phyloP scores from a whole-genome alignment of 2,113 vertebrate genomes.

The Bombycilla garrulus region DNA sequence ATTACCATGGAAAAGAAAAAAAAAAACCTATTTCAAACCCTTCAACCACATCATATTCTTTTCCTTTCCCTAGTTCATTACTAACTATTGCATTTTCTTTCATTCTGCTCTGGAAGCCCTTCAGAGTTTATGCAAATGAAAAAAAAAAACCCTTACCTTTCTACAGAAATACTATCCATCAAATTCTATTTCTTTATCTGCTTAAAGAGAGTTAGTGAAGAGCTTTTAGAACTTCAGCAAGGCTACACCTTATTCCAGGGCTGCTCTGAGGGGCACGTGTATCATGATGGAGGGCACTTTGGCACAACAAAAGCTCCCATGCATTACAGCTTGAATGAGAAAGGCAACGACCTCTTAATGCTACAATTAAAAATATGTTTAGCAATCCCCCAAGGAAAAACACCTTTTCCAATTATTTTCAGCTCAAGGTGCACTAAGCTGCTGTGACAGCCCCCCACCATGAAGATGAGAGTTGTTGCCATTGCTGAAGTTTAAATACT shows the following conservation, averaged over 20 bases:
- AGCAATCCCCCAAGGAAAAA: constrained; percentile 43
- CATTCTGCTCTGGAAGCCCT: constrained; percentile 27
- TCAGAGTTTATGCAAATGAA: constrained; percentile 23
- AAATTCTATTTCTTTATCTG: constrained; percentile 36
- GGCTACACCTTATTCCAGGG: not conserved
- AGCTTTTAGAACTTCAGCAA: constrained; percentile 7
- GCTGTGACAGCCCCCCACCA: not conserved
- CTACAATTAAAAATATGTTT: constrained; percentile 70
- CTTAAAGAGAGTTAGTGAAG: constrained; percentile 4
- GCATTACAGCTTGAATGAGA: constrained; percentile 53
- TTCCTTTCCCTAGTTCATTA: not conserved
- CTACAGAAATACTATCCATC: not conserved
- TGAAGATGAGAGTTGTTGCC: constrained; percentile 14
- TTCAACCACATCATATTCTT: not conserved
- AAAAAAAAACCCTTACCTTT: not conserved
- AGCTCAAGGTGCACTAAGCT: constrained; percentile 50
- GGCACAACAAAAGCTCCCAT: constrained; percentile 23
- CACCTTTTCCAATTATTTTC: constrained; percentile 55
- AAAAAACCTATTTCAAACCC: not conserved
- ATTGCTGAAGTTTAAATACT: not conserved
- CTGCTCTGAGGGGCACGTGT: constrained; percentile 30
- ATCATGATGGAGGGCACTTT: not conserved
- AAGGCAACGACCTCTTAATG: constrained; percentile 64
- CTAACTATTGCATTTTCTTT: not conserved
- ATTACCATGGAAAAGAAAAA: not conserved